These are phyloP conservation scores for Littorina saxatilis DNA, from an alignment of 1,140 invertebrate species.

Conservation along the genomic window DNA sequence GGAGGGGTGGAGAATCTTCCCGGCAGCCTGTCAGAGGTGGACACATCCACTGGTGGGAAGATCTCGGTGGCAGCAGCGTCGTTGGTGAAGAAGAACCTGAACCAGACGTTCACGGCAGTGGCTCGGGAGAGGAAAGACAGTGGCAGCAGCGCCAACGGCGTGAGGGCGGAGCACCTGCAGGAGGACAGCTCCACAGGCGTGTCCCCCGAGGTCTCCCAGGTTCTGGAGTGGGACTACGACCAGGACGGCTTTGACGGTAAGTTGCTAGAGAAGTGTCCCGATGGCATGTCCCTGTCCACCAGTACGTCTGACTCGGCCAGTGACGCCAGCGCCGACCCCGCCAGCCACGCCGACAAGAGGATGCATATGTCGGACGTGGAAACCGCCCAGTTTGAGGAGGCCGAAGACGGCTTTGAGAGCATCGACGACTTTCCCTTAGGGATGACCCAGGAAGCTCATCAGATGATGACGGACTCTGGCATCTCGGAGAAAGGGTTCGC, in stretches of 20 bases:
- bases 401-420: constrained; percentile 46
- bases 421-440: constrained; percentile 41
- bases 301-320: constrained; percentile 46
- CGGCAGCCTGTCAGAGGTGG: neutral
- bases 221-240: constrained; percentile 50
- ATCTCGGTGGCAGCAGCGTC: neutral
- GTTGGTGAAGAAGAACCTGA: neutral
- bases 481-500: constrained; percentile 49
- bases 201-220: constrained; percentile 47
- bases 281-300: constrained; percentile 42
- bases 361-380: constrained; percentile 23
- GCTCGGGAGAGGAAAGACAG: constrained; percentile 18
- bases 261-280: constrained; percentile 34
- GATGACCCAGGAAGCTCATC: constrained; percentile 43
- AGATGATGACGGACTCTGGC: constrained; percentile 65
- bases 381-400: constrained; percentile 37
- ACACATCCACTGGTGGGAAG: too few relatives aligned
- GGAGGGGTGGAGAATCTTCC: neutral
- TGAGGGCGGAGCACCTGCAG: constrained; percentile 19
- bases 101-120: neutral
- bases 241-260: constrained; percentile 49
- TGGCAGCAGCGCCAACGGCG: constrained; percentile 15
- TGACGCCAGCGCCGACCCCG: constrained; percentile 26
- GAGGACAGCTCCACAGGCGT: constrained; percentile 46
- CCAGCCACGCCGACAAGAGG: constrained; percentile 19